Evolutionary conservation across 2,797 vertebrate genomes (phyloP).

Genomic region (Mastacembelus armatus): DNA sequence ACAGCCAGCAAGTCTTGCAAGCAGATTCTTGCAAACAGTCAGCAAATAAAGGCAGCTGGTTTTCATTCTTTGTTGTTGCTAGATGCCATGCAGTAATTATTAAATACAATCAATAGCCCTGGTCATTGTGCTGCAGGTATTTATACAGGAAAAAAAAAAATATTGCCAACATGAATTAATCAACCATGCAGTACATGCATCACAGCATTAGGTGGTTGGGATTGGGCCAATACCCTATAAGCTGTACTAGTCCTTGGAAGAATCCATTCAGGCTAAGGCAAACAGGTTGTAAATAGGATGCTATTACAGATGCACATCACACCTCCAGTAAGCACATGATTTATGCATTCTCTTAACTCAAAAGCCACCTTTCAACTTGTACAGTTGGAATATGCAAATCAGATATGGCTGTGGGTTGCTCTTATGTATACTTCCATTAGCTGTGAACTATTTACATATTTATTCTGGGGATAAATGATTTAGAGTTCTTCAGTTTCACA

Average conservation of each 20-base stretch:
- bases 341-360: slow-evolving; percentile 74
- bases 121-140: slow-evolving; percentile 65
- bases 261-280: slow-evolving; percentile 36
- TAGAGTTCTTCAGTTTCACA: slow-evolving; percentile 22
- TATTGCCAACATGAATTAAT: slow-evolving; percentile 65
- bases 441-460: slow-evolving; percentile 62
- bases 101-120: slow-evolving; percentile 68
- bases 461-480: slow-evolving; percentile 49
- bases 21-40: slow-evolving; percentile 19
- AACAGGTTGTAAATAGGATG: slow-evolving; percentile 66
- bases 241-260: slow-evolving; percentile 33
- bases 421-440: slow-evolving; percentile 65
- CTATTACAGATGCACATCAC: slow-evolving; percentile 67
- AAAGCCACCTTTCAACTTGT: slow-evolving; percentile 68
- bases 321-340: slow-evolving; percentile 65
- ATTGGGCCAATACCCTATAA: slow-evolving; percentile 57
- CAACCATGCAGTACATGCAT: slow-evolving; percentile 43
- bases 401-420: slow-evolving; percentile 34
- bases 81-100: slow-evolving; percentile 62
- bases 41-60: slow-evolving; percentile 46
- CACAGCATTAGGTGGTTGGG: slow-evolving; percentile 34
- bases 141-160: slow-evolving; percentile 52
- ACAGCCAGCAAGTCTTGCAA: slow-evolving; percentile 1
- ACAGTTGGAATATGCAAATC: slow-evolving; percentile 71
- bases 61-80: slow-evolving; percentile 55